Conservation (phyloP, 2,888 invertebrate genomes). For the Lasioglossum calceatum region DNA sequence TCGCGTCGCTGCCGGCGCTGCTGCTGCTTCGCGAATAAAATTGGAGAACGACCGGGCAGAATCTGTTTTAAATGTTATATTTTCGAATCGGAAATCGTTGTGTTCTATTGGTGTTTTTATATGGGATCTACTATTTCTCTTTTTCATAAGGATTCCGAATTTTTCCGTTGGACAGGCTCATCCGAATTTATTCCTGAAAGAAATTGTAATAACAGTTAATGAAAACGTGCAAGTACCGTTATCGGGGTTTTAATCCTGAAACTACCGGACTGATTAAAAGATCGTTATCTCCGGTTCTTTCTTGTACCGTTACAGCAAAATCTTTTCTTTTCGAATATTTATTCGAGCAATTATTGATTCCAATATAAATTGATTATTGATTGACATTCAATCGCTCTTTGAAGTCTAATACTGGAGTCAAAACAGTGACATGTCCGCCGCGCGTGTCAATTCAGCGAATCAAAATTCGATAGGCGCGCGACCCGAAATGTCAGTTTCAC, state of each 20-base stretch:
- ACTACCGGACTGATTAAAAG: neutral
- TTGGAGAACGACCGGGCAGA: neutral
- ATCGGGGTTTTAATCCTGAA: neutral
- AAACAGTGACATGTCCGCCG: conserved; percentile 29
- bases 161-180: neutral
- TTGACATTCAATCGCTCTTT: neutral
- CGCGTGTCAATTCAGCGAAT: conserved; percentile 42
- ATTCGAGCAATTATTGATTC: neutral
- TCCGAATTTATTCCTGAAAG: neutral
- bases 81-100: neutral
- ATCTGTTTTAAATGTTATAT: neutral
- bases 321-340: neutral
- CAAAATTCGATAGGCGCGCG: conserved; percentile 49
- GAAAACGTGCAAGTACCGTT: neutral
- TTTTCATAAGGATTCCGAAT: neutral
- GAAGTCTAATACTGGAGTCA: neutral
- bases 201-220: neutral
- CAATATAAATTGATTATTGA: no score
- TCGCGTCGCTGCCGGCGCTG: neutral
- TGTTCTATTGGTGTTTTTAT: neutral
- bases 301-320: neutral
- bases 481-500: conserved; percentile 50
- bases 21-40: neutral
- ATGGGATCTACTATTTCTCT: neutral
- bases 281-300: neutral